These are phyloP conservation scores for Elegia similella DNA, from an alignment of 2,888 invertebrate species.

Conservation along the genomic window DNA sequence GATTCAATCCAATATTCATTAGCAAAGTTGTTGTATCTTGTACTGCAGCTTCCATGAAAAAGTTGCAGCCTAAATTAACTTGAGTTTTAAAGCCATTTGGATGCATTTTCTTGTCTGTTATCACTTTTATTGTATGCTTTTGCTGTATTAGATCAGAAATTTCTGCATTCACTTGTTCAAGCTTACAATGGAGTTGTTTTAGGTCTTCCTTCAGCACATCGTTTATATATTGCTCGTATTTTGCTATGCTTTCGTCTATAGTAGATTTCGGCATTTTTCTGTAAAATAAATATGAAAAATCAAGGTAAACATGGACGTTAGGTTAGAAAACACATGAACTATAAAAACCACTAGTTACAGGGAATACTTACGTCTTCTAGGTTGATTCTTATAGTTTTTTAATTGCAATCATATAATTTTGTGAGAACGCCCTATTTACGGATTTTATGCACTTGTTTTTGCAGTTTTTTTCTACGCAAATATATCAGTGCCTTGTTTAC, in stretches of 20 bases:
- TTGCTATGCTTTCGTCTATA: conserved; percentile 47
- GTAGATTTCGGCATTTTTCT: conserved; percentile 43
- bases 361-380: background rate
- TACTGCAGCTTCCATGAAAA: conserved; percentile 90
- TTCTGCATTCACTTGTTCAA: conserved; percentile 84
- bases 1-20: conserved; percentile 88
- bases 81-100: conserved; percentile 70
- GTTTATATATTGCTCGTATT: conserved; percentile 89
- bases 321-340: background rate
- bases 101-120: conserved; percentile 78
- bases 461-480: too few relatives aligned
- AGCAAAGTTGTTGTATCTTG: conserved; percentile 84
- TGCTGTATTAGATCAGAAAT: conserved; percentile 88
- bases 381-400: background rate
- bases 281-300: background rate
- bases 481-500: too few relatives aligned
- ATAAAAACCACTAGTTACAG: background rate
- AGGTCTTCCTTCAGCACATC: conserved; percentile 88
- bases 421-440: too few relatives aligned
- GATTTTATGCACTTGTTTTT: too few relatives aligned
- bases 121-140: conserved; percentile 85
- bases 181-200: conserved; percentile 77
- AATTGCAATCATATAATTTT: background rate
- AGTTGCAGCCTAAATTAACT: conserved; percentile 91
- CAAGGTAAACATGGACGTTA: background rate